Percentiles rank a stretch among this genome's conserved stretches.
These are phyloP conservation scores for Dryadula phaetusa DNA, from an alignment of 2,888 invertebrate genomes.

Conservation along the genomic window DNA sequence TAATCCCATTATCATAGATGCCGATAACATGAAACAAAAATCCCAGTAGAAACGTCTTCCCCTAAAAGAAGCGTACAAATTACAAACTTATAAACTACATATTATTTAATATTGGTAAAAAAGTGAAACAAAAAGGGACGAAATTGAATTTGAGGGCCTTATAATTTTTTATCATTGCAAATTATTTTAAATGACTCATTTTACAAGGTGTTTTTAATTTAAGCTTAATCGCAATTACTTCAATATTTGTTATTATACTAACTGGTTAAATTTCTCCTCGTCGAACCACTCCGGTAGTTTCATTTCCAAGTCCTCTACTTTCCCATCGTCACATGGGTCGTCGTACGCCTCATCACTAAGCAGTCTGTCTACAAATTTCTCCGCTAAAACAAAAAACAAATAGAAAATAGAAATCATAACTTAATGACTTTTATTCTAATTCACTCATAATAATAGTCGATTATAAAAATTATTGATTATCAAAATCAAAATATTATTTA, in stretches of 20 bases:
- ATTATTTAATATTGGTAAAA: too few species aligned
- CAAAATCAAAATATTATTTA: too few species aligned
- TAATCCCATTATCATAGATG: constrained; percentile 88
- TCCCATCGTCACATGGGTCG: constrained; percentile 59
- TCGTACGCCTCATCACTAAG: constrained; percentile 59
- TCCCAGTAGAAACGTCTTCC: constrained; percentile 87
- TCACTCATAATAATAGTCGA: too few species aligned
- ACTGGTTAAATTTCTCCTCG: constrained; percentile 84
- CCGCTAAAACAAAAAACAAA: constrained; percentile 50
- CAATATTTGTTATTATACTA: constrained; percentile 45
- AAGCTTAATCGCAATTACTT: background rate
- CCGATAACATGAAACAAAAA: constrained; percentile 87
- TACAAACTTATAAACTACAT: too few species aligned
- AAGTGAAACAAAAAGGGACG: too few species aligned
- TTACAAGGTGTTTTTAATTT: too few species aligned
- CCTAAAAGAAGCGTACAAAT: constrained; percentile 69
- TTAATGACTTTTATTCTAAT: too few species aligned
- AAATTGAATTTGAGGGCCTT: too few species aligned
- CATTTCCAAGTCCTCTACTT: constrained; percentile 59
- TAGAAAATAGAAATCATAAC: too few species aligned
- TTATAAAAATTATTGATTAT: too few species aligned
- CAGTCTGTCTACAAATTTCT: constrained; percentile 57
- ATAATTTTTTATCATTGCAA: background rate
- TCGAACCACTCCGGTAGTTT: constrained; percentile 86
- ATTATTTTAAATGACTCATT: too few species aligned